Evolutionary conservation across 2,113 vertebrate genomes (phyloP).

Genomic region (Chlorodrepanis virens): DNA sequence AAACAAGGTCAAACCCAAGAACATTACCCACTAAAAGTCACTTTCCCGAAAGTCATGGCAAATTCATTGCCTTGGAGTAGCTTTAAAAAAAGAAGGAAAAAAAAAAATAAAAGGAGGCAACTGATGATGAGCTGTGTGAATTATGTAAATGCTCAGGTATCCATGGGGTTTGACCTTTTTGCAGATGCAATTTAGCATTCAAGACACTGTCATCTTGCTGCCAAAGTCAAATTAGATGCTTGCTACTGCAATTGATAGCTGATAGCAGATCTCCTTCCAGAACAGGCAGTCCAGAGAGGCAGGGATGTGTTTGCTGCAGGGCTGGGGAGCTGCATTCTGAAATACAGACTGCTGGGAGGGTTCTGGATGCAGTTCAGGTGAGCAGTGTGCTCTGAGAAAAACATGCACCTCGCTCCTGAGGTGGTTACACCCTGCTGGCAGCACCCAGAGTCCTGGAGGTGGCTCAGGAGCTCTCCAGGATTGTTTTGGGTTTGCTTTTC

Average conservation of each 20-base stretch:
- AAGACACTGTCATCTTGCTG: slow-evolving; percentile 62
- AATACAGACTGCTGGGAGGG: not conserved
- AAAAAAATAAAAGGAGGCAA: not conserved
- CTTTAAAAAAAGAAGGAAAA: not conserved
- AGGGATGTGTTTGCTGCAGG: not conserved
- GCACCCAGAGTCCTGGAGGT: not conserved
- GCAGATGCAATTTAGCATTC: slow-evolving; percentile 70
- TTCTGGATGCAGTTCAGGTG: not conserved
- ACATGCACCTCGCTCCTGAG: not conserved
- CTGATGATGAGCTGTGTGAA: slow-evolving; percentile 63
- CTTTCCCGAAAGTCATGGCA: slow-evolving; percentile 50
- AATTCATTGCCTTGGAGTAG: slow-evolving; percentile 41
- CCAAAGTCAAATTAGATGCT: slow-evolving; percentile 67
- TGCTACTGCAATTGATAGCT: slow-evolving; percentile 63
- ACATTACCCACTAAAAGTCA: slow-evolving; percentile 50
- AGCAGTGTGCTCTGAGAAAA: not conserved
- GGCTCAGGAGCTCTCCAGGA: not conserved
- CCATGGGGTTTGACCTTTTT: slow-evolving; percentile 63
- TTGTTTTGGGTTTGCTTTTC: not conserved
- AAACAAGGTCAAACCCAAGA: slow-evolving; percentile 55
- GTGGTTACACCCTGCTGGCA: accelerated
- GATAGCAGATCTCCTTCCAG: slow-evolving; percentile 41
- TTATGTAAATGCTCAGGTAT: slow-evolving; percentile 69
- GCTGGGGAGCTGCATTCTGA: not conserved
- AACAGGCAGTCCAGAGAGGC: slow-evolving; percentile 12